phyloP scores from a whole-genome alignment of 2,797 vertebrate species.

The Enteromius unitaeniatus region DNA sequence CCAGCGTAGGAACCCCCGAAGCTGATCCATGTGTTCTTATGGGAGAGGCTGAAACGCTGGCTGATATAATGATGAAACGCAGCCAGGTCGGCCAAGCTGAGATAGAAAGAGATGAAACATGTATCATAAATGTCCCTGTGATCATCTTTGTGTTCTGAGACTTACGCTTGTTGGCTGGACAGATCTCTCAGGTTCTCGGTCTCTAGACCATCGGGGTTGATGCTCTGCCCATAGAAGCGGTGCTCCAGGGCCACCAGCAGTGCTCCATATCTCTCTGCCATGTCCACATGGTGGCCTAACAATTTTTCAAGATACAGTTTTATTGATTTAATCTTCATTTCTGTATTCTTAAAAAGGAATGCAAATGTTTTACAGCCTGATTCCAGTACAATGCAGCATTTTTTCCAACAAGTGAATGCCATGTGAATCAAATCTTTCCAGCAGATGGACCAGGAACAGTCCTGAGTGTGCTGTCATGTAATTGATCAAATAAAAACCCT shows the following conservation, averaged over 20 bases:
- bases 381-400: not conserved
- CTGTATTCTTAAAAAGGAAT: not conserved
- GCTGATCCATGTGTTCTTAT: constrained; percentile 84
- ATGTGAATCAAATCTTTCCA: not conserved
- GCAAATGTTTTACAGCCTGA: not conserved
- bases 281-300: constrained; percentile 83
- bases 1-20: constrained; percentile 89
- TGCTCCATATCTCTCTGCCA: constrained; percentile 79
- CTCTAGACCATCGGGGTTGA: constrained; percentile 77
- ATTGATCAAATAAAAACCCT: not conserved
- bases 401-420: not conserved
- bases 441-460: not conserved
- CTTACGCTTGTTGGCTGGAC: constrained; percentile 89
- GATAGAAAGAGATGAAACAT: constrained; percentile 6
- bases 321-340: not conserved
- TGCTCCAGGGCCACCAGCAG: constrained; percentile 85
- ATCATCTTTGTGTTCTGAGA: not conserved
- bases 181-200: constrained; percentile 75
- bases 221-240: constrained; percentile 86
- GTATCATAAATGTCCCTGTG: not conserved
- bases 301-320: not conserved
- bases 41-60: constrained; percentile 76
- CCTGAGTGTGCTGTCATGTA: not conserved
- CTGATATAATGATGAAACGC: constrained; percentile 79
- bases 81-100: constrained; percentile 77